These are phyloP conservation scores for Temnothorax unifasciatus DNA, from an alignment of 2,888 invertebrate genomes.

Conservation along the genomic window DNA sequence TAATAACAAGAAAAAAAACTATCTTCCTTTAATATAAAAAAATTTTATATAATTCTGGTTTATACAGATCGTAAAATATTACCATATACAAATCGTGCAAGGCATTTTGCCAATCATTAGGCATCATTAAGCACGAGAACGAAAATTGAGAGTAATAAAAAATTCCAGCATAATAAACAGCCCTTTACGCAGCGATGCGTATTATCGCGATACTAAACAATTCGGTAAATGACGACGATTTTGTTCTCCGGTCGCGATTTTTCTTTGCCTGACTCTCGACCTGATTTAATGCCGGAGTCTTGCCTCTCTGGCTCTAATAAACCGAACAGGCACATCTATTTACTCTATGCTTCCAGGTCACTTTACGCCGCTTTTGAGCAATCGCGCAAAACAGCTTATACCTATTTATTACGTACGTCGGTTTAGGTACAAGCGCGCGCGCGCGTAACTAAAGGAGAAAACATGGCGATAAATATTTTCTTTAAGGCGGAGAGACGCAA, in stretches of 20 bases:
- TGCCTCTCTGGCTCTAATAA: constrained; percentile 66
- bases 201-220: constrained; percentile 64
- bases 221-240: constrained; percentile 65
- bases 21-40: neutral
- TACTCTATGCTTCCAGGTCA: constrained; percentile 58
- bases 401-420: constrained; percentile 58
- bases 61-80: neutral
- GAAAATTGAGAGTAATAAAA: neutral
- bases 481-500: constrained; percentile 45
- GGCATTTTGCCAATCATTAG: neutral
- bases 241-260: constrained; percentile 48
- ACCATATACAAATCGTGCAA: neutral
- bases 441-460: constrained; percentile 23
- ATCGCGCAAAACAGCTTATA: constrained; percentile 67
- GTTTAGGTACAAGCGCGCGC: constrained; percentile 32
- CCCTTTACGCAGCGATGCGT: constrained; percentile 37
- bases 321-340: constrained; percentile 64
- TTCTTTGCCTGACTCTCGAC: constrained; percentile 48
- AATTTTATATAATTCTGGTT: neutral
- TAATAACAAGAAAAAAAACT: neutral
- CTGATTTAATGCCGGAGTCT: constrained; percentile 27
- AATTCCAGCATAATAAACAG: constrained; percentile 22
- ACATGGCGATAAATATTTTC: constrained; percentile 66
- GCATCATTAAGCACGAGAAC: neutral
- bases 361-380: constrained; percentile 70